Evolutionary conservation across 2,113 vertebrate species (phyloP).

Genomic region (Neofelis nebulosa): DNA sequence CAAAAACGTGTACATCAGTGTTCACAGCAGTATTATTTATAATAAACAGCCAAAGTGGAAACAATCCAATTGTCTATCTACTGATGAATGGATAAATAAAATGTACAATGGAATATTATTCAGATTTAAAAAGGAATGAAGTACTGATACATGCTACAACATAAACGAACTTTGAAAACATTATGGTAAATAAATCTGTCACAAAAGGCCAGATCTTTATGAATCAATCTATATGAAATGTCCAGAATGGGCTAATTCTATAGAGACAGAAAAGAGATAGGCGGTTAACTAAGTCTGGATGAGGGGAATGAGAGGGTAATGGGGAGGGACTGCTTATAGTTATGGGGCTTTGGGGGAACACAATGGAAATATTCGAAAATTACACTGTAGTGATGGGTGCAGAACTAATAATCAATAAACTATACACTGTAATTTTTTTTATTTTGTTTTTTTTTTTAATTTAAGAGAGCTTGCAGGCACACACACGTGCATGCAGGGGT

Average conservation of each 20-base stretch:
- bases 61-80: neutral
- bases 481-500: too few species aligned
- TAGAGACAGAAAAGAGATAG: neutral
- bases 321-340: neutral
- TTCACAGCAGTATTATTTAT: neutral
- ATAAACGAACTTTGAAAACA: slow-evolving; percentile 1
- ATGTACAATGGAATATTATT: neutral
- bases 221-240: neutral
- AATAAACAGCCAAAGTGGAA: neutral
- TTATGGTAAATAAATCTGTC: neutral
- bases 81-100: neutral
- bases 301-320: neutral
- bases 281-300: neutral
- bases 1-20: neutral
- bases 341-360: neutral
- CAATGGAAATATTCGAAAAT: slow-evolving; percentile 4
- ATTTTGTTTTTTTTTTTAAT: too few species aligned
- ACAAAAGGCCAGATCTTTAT: neutral
- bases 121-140: neutral
- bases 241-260: neutral
- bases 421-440: neutral
- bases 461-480: too few species aligned
- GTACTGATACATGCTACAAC: neutral
- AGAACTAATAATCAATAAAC: neutral
- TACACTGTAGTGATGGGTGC: neutral